These are phyloP conservation scores for Orius laevigatus DNA, from an alignment of 1,140 invertebrate genomes.

Conservation along the genomic window DNA sequence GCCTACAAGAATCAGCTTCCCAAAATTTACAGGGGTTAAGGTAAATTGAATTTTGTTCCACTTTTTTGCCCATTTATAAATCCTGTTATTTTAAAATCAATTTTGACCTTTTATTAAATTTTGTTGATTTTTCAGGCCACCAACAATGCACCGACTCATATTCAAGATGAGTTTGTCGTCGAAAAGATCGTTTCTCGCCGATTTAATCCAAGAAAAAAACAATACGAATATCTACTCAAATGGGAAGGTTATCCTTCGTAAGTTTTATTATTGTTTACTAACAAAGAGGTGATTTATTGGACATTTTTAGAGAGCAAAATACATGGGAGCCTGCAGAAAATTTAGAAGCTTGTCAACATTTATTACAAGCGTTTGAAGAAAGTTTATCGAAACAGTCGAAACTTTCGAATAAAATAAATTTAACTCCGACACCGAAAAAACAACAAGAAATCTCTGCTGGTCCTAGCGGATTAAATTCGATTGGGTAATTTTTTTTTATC, in stretches of 20 bases:
- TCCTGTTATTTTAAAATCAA: too few species aligned
- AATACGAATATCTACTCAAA: conserved; percentile 63
- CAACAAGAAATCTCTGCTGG: not conserved
- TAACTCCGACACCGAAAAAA: conserved; percentile 25
- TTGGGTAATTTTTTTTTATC: conserved; percentile 1
- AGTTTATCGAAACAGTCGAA: conserved; percentile 54
- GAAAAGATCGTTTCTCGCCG: conserved; percentile 67
- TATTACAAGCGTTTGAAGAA: conserved; percentile 63
- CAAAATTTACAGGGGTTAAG: conserved; percentile 7
- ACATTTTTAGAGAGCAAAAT: conserved; percentile 42
- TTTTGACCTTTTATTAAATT: not conserved
- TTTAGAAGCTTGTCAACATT: conserved; percentile 50
- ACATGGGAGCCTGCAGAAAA: conserved; percentile 64
- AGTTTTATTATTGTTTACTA: conserved; percentile 25
- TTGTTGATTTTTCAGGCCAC: not conserved
- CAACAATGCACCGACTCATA: not conserved
- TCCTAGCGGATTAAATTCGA: not conserved
- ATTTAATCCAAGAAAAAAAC: conserved; percentile 57
- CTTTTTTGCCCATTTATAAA: too few species aligned
- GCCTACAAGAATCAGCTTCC: conserved; percentile 3
- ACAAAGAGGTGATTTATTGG: not conserved
- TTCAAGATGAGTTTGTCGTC: conserved; percentile 41
- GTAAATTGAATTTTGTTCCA: conserved; percentile 4
- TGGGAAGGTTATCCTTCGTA: conserved; percentile 61
- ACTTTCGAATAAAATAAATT: conserved; percentile 20